These are phyloP conservation scores for Heliocidaris tuberculata DNA, from an alignment of 35 echinoderm and acorn worm genomes.

Conservation along the genomic window DNA sequence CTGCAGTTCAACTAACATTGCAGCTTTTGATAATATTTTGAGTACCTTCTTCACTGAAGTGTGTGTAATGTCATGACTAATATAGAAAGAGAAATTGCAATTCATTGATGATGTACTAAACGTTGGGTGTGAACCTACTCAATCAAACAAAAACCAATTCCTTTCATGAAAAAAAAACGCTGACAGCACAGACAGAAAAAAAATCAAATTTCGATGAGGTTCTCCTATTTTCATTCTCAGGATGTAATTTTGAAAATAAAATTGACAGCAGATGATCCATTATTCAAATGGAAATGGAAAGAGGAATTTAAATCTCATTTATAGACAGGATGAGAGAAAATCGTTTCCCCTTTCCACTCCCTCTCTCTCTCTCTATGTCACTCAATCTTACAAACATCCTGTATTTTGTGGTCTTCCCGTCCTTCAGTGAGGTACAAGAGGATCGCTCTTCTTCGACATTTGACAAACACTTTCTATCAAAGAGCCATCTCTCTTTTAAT, in stretches of 20 bases:
- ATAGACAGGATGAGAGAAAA: background rate
- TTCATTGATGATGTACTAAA: background rate
- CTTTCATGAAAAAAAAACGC: too few relatives aligned
- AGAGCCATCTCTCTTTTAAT: background rate
- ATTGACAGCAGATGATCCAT: background rate
- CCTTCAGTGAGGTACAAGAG: background rate
- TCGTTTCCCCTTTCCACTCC: background rate
- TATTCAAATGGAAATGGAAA: background rate
- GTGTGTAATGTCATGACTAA: background rate
- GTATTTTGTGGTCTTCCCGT: background rate
- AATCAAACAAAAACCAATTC: too few relatives aligned
- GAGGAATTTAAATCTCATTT: background rate
- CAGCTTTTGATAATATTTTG: too few relatives aligned
- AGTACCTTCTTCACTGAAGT: too few relatives aligned
- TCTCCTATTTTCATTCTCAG: background rate
- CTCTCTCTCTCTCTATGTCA: background rate
- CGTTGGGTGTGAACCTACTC: background rate
- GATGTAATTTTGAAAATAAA: background rate
- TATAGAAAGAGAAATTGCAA: background rate
- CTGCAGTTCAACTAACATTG: too few relatives aligned
- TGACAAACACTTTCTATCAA: background rate
- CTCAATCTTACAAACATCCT: background rate
- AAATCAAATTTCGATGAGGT: background rate
- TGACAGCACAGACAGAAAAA: background rate
- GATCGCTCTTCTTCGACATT: background rate